A percentile compares a stretch with the other conserved stretches of the same genome.
Conservation (phyloP, 2,113 vertebrate species). For the Falco punctatus region DNA sequence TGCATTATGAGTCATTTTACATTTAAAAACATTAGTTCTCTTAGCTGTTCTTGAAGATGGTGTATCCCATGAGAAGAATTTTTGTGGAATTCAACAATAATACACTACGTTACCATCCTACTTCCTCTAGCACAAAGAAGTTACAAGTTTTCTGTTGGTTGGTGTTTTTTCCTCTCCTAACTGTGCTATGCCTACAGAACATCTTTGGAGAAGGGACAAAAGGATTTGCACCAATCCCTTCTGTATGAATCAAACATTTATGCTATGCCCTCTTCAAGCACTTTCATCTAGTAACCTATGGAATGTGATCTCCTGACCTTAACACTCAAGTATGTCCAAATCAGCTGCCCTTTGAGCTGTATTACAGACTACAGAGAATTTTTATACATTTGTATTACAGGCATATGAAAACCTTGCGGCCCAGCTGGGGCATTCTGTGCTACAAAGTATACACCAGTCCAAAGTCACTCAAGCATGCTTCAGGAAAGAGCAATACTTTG, state of each 20-base stretch:
- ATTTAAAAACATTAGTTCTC: conserved; percentile 29
- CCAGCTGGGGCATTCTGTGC: neutral
- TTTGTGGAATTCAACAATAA: neutral
- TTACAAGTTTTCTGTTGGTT: neutral
- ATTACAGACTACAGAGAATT: neutral
- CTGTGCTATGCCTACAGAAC: neutral
- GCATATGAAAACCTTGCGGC: neutral
- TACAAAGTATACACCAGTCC: neutral
- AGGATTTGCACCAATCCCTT: conserved; percentile 31
- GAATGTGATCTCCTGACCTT: conserved; percentile 69
- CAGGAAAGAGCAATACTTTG: neutral
- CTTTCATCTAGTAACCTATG: conserved; percentile 54
- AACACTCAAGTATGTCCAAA: conserved; percentile 49
- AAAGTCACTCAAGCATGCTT: neutral
- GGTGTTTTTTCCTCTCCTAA: neutral
- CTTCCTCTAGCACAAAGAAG: conserved; percentile 22
- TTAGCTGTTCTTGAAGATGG: neutral
- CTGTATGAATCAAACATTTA: conserved; percentile 62
- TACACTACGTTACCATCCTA: neutral
- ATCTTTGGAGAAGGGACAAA: neutral
- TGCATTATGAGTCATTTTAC: conserved; percentile 54
- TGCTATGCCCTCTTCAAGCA: conserved; percentile 30
- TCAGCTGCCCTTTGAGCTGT: conserved; percentile 58
- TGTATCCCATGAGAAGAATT: neutral
- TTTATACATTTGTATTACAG: neutral